Percentiles rank a stretch among this genome's conserved stretches.
Evolutionary conservation across 2,888 invertebrate species (phyloP).

Genomic region (Ctenicera cuprea): DNA sequence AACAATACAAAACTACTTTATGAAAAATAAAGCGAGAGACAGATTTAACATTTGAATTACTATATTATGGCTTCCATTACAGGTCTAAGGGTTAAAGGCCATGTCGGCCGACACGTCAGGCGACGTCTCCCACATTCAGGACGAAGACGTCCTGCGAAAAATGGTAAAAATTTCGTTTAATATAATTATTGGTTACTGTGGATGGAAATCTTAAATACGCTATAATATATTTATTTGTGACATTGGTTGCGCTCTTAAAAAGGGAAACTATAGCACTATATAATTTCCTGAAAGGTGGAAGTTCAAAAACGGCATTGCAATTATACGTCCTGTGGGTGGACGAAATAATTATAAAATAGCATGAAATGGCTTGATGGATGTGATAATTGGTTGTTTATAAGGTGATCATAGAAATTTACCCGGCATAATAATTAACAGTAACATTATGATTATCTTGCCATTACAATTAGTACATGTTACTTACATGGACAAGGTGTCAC

Average conservation of each 20-base stretch:
- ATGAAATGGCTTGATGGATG: conserved; percentile 17
- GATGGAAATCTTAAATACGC: neutral
- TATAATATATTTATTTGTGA: neutral
- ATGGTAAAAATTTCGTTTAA: conserved; percentile 76
- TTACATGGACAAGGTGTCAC: no score
- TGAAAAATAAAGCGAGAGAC: no score
- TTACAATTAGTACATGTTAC: neutral
- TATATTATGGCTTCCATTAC: conserved; percentile 28
- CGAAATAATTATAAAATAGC: conserved; percentile 15
- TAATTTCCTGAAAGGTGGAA: neutral
- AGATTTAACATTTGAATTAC: no score
- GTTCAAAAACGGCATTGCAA: neutral
- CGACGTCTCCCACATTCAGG: conserved; percentile 82
- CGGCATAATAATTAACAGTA: neutral
- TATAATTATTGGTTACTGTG: conserved; percentile 34
- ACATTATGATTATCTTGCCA: neutral
- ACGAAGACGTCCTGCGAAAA: conserved; percentile 85
- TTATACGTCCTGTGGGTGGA: conserved; percentile 29
- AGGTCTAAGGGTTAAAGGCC: conserved; percentile 48
- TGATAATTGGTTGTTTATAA: neutral
- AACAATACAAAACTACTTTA: no score
- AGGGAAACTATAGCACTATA: neutral
- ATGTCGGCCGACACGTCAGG: conserved; percentile 72
- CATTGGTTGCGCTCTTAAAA: neutral
- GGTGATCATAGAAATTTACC: neutral